Conservation (phyloP, 2,888 invertebrate genomes). For the Scelioninae gen. 2 region DNA sequence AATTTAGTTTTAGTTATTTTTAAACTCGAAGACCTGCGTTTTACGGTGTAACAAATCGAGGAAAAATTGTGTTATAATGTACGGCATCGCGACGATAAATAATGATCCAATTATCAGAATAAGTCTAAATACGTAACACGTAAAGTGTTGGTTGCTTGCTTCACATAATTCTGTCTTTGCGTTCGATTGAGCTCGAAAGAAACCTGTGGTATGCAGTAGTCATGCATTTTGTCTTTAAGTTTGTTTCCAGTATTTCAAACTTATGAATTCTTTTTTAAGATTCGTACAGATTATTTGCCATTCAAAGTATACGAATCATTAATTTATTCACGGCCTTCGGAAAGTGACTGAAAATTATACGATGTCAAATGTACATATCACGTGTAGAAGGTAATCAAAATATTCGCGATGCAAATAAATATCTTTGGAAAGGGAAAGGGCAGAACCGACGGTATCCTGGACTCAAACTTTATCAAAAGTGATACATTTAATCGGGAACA, state of each 20-base stretch:
- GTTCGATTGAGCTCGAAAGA: constrained; percentile 63
- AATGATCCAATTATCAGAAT: constrained; percentile 39
- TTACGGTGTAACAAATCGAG: background rate
- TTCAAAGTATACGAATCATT: too few relatives aligned
- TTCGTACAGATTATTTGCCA: too few relatives aligned
- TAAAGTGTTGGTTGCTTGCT: constrained; percentile 53
- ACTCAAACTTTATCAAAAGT: constrained; percentile 11
- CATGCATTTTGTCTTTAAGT: constrained; percentile 57
- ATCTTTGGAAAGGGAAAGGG: constrained; percentile 24
- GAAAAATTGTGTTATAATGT: constrained; percentile 4
- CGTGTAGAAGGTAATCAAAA: too few relatives aligned
- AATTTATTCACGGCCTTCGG: too few relatives aligned
- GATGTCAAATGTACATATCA: too few relatives aligned
- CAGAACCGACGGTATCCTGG: too few relatives aligned
- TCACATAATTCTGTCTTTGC: constrained; percentile 49
- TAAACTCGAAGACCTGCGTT: too few relatives aligned
- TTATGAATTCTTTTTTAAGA: too few relatives aligned
- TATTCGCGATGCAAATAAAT: constrained; percentile 9
- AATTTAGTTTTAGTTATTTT: too few relatives aligned
- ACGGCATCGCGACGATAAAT: constrained; percentile 13
- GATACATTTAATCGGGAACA: constrained; percentile 11
- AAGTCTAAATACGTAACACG: constrained; percentile 50
- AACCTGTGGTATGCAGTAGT: constrained; percentile 59
- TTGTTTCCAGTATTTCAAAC: constrained; percentile 37
- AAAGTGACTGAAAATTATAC: too few relatives aligned